These are phyloP conservation scores for Lepisosteus osseus DNA, from an alignment of 2,113 vertebrate species.

Conservation along the genomic window DNA sequence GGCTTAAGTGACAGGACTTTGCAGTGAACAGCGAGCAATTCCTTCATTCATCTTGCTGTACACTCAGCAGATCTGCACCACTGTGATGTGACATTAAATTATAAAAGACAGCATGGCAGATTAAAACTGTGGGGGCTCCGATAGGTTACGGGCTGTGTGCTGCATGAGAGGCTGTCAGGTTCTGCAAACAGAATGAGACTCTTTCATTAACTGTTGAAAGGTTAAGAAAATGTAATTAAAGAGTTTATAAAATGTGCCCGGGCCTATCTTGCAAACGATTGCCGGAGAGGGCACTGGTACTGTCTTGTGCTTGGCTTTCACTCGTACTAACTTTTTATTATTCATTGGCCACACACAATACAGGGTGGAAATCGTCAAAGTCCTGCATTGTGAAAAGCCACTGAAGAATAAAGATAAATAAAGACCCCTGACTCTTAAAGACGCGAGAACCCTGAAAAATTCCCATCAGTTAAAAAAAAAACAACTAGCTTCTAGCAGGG, in stretches of 20 bases:
- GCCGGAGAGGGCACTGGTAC: neutral
- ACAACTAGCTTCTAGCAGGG: neutral
- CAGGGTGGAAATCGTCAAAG: neutral
- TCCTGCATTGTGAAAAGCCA: neutral
- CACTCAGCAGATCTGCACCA: constrained; percentile 15
- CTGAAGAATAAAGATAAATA: neutral
- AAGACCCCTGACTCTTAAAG: no score
- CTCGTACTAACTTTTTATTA: neutral
- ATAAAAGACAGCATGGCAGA: constrained; percentile 23
- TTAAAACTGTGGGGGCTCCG: constrained; percentile 2
- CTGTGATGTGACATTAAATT: constrained; percentile 20
- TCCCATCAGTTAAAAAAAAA: neutral
- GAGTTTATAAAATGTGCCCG: neutral
- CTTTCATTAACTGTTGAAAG: neutral
- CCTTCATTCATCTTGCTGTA: constrained; percentile 19
- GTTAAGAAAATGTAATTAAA: neutral
- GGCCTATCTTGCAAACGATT: neutral
- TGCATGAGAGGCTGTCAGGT: neutral
- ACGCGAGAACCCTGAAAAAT: no score
- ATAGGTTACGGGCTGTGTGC: neutral
- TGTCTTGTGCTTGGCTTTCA: no score
- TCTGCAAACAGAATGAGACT: neutral
- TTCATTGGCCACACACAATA: neutral
- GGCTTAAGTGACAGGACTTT: constrained; percentile 25
- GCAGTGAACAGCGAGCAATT: neutral